Base-by-base conservation (phyloP, 2,888 invertebrate genomes). In the Heliconius charithonia region DNA sequence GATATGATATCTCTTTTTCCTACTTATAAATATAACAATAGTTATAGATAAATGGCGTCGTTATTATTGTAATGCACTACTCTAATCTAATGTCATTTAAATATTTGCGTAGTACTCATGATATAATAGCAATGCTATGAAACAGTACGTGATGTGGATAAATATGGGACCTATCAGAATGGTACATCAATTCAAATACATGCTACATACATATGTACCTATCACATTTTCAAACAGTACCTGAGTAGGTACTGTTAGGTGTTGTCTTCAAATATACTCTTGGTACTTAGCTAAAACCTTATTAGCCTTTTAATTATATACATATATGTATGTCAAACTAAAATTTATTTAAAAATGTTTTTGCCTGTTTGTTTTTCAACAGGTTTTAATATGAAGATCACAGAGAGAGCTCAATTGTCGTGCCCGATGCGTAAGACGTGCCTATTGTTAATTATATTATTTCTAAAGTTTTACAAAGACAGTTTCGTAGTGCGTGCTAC, bases 41-140 rank as follows among this genome's bases (percentile, higher is more conserved):
- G 27, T 29, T 29, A 59, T 59, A 32, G 41, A 19, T 63, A 74
- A 63, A 25, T 69, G 25, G 25, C 16, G 19, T 63, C 13, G 25
- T 25, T 62, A 73, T 22, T n/a, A 45, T 63, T 27, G 10, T 41
- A 37, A 74, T 74, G 41, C 63, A 27, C 27, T 65, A 16, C 29
- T 22, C 12, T 29, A 45, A 74, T 65, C 27, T 29, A 45, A 74
- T 65, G 74, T 3, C 29, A 74, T 63, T 74, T 74, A 74, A 63
- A 74, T 74, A 45, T 74, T 74, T 63, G 74, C 62, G 27, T 41
- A 4, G 45, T 65, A 63, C 74, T 74, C 65, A 41, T 65, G 63
- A 41, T 74, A 74, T 62, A 63, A 41, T 27, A 63, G 22, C 63
- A 19, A 41, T 63, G 41, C 27, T 41, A 74, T 62, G 41, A 74